phyloP scores from a whole-genome alignment of 2,888 invertebrate genomes.

The Limnephilus auricula region DNA sequence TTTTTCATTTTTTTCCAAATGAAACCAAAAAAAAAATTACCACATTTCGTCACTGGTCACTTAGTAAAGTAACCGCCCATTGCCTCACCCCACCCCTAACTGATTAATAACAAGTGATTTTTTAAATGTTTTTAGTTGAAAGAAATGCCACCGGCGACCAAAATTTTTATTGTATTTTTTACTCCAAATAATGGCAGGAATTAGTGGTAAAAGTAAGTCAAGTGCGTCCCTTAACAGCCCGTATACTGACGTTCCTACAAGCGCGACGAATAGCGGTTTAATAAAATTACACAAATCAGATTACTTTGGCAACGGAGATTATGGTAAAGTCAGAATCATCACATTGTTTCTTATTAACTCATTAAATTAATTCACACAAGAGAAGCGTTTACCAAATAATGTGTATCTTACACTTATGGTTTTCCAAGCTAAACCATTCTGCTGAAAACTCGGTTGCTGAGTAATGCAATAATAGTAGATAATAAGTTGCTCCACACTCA shows the following conservation, averaged over 20 bases:
- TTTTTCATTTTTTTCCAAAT: no score
- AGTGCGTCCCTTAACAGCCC: no score
- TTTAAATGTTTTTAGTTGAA: no score
- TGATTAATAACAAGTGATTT: no score
- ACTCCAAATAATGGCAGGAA: no score
- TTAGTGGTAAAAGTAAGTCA: no score
- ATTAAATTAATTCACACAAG: neutral
- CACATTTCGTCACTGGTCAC: no score
- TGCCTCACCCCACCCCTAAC: no score
- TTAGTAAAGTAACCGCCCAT: no score
- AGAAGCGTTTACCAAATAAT: neutral
- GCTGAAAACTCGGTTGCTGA: neutral
- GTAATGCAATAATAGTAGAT: conserved; percentile 6
- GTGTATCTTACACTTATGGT: neutral
- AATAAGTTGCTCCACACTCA: conserved; percentile 12
- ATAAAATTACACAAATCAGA: neutral
- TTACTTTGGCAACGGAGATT: neutral
- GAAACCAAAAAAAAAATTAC: no score
- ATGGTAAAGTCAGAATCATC: neutral
- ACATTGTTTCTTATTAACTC: neutral
- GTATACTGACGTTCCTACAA: neutral
- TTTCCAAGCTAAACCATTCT: neutral
- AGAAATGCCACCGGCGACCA: no score
- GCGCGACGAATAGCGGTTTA: neutral
- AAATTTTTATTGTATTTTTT: no score